Evolutionary conservation across 2,888 invertebrate species (phyloP), one percentile per base, ranked within the genome.

Genomic region (Apoda limacodes): DNA sequence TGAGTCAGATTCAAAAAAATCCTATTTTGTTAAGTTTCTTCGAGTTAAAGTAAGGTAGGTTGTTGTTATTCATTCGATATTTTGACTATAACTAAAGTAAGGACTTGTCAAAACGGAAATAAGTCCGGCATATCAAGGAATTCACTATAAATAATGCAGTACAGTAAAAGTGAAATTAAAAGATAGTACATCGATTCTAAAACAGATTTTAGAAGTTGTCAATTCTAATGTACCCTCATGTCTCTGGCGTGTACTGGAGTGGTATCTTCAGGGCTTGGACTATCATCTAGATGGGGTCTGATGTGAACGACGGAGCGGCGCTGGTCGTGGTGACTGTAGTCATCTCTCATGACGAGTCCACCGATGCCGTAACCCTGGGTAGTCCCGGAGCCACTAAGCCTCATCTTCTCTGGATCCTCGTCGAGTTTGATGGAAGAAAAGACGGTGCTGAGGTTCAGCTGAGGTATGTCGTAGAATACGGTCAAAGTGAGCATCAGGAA

Each of bases 391-490:
- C 82, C 82, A 27, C 87, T 85, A 20, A 89, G 70, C 4, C 86
- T 81, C 55, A 87, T 82, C 62, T 88, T 88, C 61, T 89, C 89
- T 0, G 87, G 85, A 52, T 87, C 88, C 13, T 64, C 78, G 39
- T 75, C 68, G 1, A 80, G 72, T 42, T 81, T 76, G 39, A 87
- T 83, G 40, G 88, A 82, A 27, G 90, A 87, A 66, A 93, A 92
- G 23, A 92, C 85, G 37, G 88, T 83, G 43, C 92, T 90, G 35
- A 94, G 71, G 68, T 94, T 93, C 48, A 94, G 81, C 72, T 94
- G 92, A 3, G 94, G 94, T 46, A 95, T 92, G 63, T 93, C 93
- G 71, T 93, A 93, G 74, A 93, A 89, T 13, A 93, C 88, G 2
- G 92, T 90, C 54, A 94, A 71, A 9, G 89, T 85, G 47, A 93